Percentiles rank a stretch among this genome's conserved stretches.
phyloP scores from a whole-genome alignment of 2,113 vertebrate species.

The Hippocampus guttulatus region DNA sequence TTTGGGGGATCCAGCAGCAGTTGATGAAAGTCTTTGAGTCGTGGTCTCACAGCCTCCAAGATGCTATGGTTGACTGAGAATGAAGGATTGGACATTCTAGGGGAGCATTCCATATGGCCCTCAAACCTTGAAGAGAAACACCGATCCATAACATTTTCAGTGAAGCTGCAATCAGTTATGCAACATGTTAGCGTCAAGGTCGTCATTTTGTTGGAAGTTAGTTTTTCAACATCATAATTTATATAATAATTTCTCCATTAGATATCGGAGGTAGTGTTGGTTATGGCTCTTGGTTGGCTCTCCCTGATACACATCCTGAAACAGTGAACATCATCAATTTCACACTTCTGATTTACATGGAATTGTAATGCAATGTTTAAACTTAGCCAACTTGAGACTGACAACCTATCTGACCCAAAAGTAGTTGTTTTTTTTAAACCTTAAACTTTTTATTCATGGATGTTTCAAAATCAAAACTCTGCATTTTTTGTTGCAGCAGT shows the following conservation, averaged over 20 bases:
- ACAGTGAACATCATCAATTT: background rate
- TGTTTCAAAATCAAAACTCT: background rate
- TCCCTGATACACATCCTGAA: background rate
- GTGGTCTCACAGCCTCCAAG: slow-evolving; percentile 89
- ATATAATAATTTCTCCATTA: background rate
- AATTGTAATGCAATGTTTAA: background rate
- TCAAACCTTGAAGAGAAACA: slow-evolving; percentile 80
- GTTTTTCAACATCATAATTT: background rate
- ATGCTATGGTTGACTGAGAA: slow-evolving; percentile 93
- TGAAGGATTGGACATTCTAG: slow-evolving; percentile 88
- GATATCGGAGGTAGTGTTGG: background rate
- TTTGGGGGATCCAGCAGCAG: slow-evolving; percentile 94
- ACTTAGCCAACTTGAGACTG: background rate
- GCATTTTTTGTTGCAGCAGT: background rate
- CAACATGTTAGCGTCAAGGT: background rate
- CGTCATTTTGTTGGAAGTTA: background rate
- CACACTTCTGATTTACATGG: background rate
- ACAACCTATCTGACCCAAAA: background rate
- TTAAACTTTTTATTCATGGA: background rate
- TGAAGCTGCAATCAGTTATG: background rate
- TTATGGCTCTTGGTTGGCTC: no score
- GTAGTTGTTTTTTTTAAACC: background rate
- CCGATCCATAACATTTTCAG: background rate
- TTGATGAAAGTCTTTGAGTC: slow-evolving; percentile 92
- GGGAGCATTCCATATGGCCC: slow-evolving; percentile 93